Base-by-base conservation (phyloP, 2,797 vertebrate genomes). In the Hyperoplus immaculatus region DNA sequence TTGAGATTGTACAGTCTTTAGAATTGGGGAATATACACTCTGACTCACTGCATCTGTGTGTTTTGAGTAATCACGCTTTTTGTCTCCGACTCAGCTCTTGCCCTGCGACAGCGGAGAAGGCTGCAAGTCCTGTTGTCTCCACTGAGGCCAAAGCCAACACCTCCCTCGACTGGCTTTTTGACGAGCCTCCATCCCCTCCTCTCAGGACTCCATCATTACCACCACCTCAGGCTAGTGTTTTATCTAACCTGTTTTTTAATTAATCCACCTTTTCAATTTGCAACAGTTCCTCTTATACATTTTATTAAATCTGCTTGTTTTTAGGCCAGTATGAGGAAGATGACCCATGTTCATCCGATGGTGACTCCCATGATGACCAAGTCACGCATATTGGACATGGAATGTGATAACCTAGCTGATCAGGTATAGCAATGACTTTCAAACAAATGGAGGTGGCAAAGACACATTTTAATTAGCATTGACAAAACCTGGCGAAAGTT, bases 381-480 rank as follows among this genome's bases (percentile, higher is more conserved):
- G 57, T 72, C 75, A 55, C 69, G 73, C 18, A 93, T 91, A 51
- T 62, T 94, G 1, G 81, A 92, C 59, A 64, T 90, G 90, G 93
- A 94, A 64, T 92, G 58, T 69, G 91, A 94, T 41, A 93, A 93
- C 69, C 83, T 94, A 0, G 93, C 93, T 11, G 84, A 89, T 76
- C 91, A 93, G 93, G 94, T 95, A 90, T 1, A 41, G 42, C 5
- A 16, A 39, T 36, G 0, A 12, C 7, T 69, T 7, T 49, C 1
- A 29, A 9, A n/a, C 8, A 5, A n/a, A 51, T 51, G 18, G 5
- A 21, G 21, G n/a, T n/a, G 41, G 4, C 3, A 42, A 39, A 14
- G 6, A n/a, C 11, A 65, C 14, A 5, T 29, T 29, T 29, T 29
- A 29, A 29, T 29, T 29, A 29, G 29, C 29, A 29, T 3, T 29